Evolutionary conservation across 1,140 invertebrate genomes (phyloP), one percentile per base, ranked within the genome.

Genomic region (Drosophila biarmipes): DNA sequence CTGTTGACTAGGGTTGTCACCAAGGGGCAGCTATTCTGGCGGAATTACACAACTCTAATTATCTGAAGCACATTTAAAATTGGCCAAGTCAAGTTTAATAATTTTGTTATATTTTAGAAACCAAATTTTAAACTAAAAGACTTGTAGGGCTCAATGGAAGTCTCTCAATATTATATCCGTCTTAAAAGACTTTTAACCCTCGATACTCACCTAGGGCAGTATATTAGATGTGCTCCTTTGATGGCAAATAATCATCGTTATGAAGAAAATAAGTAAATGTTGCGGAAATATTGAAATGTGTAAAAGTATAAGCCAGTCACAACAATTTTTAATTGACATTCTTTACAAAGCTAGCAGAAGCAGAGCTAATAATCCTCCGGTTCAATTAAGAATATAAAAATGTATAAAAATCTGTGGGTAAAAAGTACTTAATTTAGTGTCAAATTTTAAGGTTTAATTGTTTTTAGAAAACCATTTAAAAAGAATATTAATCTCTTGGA

Each of bases 241-340:
- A 19, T 8, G 37, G 38, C 38, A 17, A 43, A 42, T 29, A 56
- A 51, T 51, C 48, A 12, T 34, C 48, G 34, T 51, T 51, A 8
- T 29, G 29, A 17, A 17, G 29, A 19, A 17, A 51, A 34, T 51
- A 34, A 19, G 29, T 51, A 34, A 12, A 29, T 12, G 29, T 34
- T 51, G 3, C 15, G n/a, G 46, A 46, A n/a, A 19, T 51, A 34
- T 51, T 51, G 19, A 51, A 51, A 51, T 34, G 48, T 51, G 48
- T 51, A 51, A 34, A 51, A 51, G 29, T 27, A 27, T 10, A 6
- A 45, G 42, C 42, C 14, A 14, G 11, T 45, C 19, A 45, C 19
- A 45, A 45, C 17, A 43, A 45, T 29, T 15, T 48, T 48, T 29
- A 29, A 15, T 5, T 51, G 48, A 51, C 29, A 51, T 51, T 4